These are phyloP conservation scores for Alethe diademata DNA, from an alignment of 2,113 vertebrate species.

Conservation along the genomic window DNA sequence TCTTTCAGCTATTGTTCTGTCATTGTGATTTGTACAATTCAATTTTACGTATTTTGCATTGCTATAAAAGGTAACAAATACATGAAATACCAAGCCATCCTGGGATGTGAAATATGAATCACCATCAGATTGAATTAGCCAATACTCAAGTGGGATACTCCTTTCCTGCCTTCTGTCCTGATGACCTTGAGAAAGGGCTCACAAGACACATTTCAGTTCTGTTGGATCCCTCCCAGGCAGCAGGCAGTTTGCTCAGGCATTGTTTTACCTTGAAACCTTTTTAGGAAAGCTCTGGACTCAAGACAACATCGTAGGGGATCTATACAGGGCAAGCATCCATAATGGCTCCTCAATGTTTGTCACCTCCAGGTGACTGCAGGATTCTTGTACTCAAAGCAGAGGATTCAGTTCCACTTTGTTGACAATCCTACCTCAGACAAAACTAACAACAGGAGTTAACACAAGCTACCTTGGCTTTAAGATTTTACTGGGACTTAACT, in stretches of 20 bases:
- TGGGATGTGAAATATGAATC: constrained; percentile 14
- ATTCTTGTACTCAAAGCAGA: neutral
- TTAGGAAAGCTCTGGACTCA: constrained; percentile 13
- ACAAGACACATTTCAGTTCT: neutral
- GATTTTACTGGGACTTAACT: neutral
- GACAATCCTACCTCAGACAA: neutral
- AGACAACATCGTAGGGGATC: neutral
- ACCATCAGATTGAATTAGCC: neutral
- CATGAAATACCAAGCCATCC: neutral
- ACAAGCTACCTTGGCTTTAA: neutral
- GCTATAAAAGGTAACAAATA: constrained; percentile 35
- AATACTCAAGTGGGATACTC: neutral
- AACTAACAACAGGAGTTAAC: neutral
- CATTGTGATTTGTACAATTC: neutral
- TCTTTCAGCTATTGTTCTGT: neutral
- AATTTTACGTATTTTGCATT: neutral
- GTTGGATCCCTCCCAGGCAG: constrained; percentile 1
- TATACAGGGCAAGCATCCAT: neutral
- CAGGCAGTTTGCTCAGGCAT: neutral
- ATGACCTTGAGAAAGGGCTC: constrained; percentile 15
- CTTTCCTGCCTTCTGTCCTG: neutral
- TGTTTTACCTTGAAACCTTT: constrained; percentile 30
- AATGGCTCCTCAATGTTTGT: neutral
- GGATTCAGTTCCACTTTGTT: neutral
- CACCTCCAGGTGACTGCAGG: neutral